Evolutionary conservation across 2,797 vertebrate species (phyloP).

Genomic region (Hyperoplus lanceolatus): DNA sequence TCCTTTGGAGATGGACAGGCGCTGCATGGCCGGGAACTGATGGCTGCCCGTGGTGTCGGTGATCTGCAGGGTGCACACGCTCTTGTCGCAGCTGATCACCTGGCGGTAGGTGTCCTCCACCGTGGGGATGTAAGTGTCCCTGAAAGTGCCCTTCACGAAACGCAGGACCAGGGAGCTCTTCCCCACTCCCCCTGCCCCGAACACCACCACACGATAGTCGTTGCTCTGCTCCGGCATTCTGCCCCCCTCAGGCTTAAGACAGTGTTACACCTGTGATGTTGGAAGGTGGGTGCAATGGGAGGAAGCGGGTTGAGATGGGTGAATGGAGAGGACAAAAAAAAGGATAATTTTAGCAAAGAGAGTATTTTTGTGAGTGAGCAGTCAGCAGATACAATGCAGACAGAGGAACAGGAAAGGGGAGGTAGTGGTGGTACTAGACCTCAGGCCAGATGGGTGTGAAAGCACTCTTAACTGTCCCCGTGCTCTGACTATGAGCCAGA

Average conservation of each 20-base stretch:
- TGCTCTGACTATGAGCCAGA: slow-evolving; percentile 62
- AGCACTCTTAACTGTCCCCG: slow-evolving; percentile 28
- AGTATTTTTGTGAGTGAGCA: slow-evolving; percentile 12
- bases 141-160: slow-evolving; percentile 96
- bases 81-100: slow-evolving; percentile 97
- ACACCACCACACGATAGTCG: slow-evolving; percentile 97
- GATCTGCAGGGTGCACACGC: slow-evolving; percentile 95
- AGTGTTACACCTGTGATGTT: slow-evolving; percentile 82
- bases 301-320: neutral
- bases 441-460: slow-evolving; percentile 18
- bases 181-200: slow-evolving; percentile 94
- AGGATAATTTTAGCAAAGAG: slow-evolving; percentile 25
- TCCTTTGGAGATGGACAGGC: slow-evolving; percentile 95
- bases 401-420: slow-evolving; percentile 10
- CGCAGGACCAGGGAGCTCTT: slow-evolving; percentile 98
- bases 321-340: neutral
- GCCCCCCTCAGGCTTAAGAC: slow-evolving; percentile 74
- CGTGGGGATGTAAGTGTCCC: slow-evolving; percentile 97
- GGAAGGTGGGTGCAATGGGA: neutral
- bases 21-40: slow-evolving; percentile 97
- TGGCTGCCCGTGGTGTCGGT: slow-evolving; percentile 95
- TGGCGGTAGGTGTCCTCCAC: slow-evolving; percentile 98
- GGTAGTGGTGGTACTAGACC: slow-evolving; percentile 8
- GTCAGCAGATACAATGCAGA: slow-evolving; percentile 32
- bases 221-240: slow-evolving; percentile 98